Conservation (phyloP, 2,888 invertebrate species). For the Apamea anceps region DNA sequence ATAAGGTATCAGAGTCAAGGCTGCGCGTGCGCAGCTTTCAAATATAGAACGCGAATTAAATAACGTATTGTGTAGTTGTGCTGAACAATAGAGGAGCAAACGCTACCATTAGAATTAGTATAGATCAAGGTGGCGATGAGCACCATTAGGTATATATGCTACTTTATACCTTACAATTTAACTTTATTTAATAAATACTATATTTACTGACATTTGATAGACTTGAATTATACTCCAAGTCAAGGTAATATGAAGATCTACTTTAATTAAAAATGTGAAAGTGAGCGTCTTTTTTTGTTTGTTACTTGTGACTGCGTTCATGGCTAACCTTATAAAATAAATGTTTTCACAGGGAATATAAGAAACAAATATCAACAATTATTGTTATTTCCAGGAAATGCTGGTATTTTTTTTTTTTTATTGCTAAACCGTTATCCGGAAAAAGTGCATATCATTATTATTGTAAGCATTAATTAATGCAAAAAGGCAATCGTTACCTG, state of each 20-base stretch:
- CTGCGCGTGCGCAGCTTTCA: conserved; percentile 73
- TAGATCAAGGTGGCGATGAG: conserved; percentile 66
- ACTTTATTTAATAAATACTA: conserved; percentile 47
- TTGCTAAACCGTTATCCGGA: no score
- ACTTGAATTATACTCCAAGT: conserved; percentile 24
- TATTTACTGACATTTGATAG: conserved; percentile 35
- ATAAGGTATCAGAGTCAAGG: conserved; percentile 53
- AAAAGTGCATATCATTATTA: neutral
- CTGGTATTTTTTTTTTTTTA: no score
- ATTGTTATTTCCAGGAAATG: neutral
- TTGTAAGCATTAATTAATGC: neutral
- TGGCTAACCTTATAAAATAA: neutral
- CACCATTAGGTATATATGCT: conserved; percentile 37
- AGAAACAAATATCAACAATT: no score
- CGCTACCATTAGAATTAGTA: conserved; percentile 43
- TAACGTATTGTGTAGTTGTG: conserved; percentile 68
- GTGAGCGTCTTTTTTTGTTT: neutral
- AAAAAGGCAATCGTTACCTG: neutral
- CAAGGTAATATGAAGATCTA: conserved; percentile 33
- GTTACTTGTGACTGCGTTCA: neutral
- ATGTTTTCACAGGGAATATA: neutral
- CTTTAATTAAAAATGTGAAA: conserved; percentile 4
- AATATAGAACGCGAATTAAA: conserved; percentile 72
- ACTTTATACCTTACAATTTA: conserved; percentile 19
- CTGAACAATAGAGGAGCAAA: conserved; percentile 66